A percentile compares a stretch with the other conserved stretches of the same genome.
phyloP scores from a whole-genome alignment of 1,140 invertebrate genomes.

The Cherax quadricarinatus region DNA sequence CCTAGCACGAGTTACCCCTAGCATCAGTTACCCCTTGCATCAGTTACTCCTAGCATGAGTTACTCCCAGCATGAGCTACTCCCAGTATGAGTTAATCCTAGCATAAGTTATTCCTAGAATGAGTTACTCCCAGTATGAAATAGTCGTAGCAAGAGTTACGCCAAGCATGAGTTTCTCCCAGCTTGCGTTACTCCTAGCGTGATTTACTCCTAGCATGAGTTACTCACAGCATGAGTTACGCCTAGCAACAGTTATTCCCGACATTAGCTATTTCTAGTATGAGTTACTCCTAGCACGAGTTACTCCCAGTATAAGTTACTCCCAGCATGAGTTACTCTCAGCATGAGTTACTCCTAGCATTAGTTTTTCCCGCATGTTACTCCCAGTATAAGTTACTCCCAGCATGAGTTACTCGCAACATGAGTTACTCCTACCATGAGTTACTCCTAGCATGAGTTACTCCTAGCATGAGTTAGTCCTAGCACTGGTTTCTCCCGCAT shows the following conservation, averaged over 20 bases:
- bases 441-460: too few relatives aligned
- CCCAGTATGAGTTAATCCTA: not conserved
- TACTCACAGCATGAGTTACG: not conserved
- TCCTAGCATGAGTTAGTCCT: too few relatives aligned
- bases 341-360: not conserved
- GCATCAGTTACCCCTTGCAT: too few relatives aligned
- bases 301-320: not conserved
- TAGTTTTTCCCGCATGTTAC: too few relatives aligned
- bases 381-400: too few relatives aligned
- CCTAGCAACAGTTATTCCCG: too few relatives aligned
- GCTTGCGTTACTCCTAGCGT: not conserved
- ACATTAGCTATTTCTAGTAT: too few relatives aligned
- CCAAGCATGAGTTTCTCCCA: not conserved
- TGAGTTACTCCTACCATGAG: too few relatives aligned
- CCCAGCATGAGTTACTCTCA: not conserved
- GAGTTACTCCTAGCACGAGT: too few relatives aligned
- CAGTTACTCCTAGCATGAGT: too few relatives aligned
- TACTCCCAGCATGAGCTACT: too few relatives aligned
- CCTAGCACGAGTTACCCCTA: too few relatives aligned
- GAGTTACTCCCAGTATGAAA: not conserved
- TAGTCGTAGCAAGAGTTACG: not conserved
- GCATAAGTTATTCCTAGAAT: not conserved
- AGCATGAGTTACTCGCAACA: not conserved
- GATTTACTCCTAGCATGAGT: not conserved
- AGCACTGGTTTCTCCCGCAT: not conserved